Evolutionary conservation across 2,797 vertebrate species (phyloP), one percentile per base, ranked within the genome.

Genomic region (Diceros bicornis): DNA sequence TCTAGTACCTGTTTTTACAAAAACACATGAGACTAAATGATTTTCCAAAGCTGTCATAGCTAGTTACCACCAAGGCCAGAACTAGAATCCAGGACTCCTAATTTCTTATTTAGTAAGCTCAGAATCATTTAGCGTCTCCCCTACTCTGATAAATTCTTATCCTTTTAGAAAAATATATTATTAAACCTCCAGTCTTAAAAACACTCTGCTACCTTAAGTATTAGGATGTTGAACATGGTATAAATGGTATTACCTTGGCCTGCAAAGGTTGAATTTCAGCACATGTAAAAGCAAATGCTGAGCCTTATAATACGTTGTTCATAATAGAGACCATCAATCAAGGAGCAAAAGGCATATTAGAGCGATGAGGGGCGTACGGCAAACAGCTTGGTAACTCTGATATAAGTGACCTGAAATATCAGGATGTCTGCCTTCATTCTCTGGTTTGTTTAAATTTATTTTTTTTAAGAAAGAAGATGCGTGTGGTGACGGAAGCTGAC

Each of bases 201-300:
- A 37, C 74, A 64, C 68, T 95, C 92, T 62, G 78, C 88, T 94
- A 92, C 81, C 68, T 92, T 97, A 95, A 93, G 41, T 96, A 97
- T 88, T 87, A 96, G 57, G 37, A 77, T 72, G n/a, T 83, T 89
- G 62, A 95, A 91, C 66, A 90, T 57, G 81, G 25, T 64, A 69
- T 89, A 94, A 98, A 93, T 96, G 72, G 96, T 95, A 93, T 78
- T 96, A 75, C 77, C 52, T 95, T 96, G 82, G 57, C 55, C 74
- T 50, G 11, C 95, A 96, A 97, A 98, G 92, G 82, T 96, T 98
- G 94, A 97, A 95, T 97, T 98, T 96, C 85, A 96, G 91, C 37
- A 71, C 86, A 64, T 90, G 37, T 64, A 68, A 95, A 96, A 97
- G 79, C 55, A 81, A 88, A 96, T 90, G 85, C 85, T 90, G 62